Conservation (phyloP, 2,113 vertebrate species). For the Alligator sinensis region DNA sequence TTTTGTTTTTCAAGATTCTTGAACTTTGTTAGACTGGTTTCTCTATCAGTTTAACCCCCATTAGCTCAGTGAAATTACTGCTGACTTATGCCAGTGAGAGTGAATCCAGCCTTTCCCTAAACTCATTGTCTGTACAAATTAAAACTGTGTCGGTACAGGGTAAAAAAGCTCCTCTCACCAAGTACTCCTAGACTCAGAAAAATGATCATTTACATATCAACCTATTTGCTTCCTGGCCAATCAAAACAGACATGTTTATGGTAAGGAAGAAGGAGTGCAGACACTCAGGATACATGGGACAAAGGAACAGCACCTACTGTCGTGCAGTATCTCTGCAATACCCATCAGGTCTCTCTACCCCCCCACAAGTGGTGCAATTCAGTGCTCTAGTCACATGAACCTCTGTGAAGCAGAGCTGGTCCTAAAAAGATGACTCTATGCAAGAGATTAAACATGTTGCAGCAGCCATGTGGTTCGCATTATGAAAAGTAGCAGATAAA, state of each 20-base stretch:
- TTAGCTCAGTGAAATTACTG: neutral
- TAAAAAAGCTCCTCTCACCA: neutral
- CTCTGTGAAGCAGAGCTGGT: neutral
- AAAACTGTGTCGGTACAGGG: neutral
- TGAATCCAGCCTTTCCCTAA: accelerated
- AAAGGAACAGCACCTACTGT: neutral
- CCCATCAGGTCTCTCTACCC: accelerated
- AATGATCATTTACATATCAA: neutral
- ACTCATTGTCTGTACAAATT: neutral
- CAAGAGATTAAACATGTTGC: neutral
- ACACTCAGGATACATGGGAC: slow-evolving; percentile 25
- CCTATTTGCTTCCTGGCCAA: slow-evolving; percentile 61
- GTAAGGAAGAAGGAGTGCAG: neutral
- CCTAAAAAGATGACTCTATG: neutral
- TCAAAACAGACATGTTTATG: slow-evolving; percentile 50
- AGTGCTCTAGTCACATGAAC: neutral
- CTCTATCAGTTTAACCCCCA: neutral
- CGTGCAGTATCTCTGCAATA: neutral
- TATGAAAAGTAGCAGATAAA: neutral
- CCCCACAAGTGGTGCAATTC: accelerated
- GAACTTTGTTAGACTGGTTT: neutral
- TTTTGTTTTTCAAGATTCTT: neutral
- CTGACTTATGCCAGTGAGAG: neutral
- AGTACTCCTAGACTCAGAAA: neutral
- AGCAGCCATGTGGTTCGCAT: neutral